Evolutionary conservation across 2,797 vertebrate genomes (phyloP).

Genomic region (Nannoperca obscura): DNA sequence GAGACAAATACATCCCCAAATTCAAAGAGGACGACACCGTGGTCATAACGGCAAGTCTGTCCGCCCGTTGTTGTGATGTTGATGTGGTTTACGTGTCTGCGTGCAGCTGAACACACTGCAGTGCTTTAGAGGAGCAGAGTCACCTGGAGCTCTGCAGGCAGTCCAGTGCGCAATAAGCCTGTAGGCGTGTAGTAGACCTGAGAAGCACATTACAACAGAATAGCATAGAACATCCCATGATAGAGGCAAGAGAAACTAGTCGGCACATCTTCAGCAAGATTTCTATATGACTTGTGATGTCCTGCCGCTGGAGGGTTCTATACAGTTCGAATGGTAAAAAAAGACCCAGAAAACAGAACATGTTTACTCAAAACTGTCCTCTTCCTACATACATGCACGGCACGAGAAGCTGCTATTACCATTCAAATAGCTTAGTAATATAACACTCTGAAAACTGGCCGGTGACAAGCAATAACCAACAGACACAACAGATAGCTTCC

Average conservation of each 20-base stretch:
- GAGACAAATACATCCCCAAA: slow-evolving; percentile 96
- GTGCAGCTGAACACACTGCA: slow-evolving; percentile 27
- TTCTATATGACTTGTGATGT: no score
- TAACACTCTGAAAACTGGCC: neutral
- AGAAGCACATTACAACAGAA: neutral
- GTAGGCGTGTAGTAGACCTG: neutral
- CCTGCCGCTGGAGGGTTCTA: no score
- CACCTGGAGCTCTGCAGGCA: slow-evolving; percentile 46
- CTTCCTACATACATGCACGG: no score
- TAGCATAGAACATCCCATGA: no score
- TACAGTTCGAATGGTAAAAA: no score
- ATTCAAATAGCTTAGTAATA: neutral
- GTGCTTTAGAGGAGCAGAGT: slow-evolving; percentile 20
- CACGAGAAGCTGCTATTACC: no score
- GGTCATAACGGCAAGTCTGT: slow-evolving; percentile 89
- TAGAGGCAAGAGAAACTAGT: neutral
- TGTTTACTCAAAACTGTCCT: no score
- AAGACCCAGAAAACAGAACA: no score
- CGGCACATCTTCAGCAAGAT: no score
- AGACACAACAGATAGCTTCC: neutral
- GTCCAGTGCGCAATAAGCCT: slow-evolving; percentile 37
- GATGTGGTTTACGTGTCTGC: neutral
- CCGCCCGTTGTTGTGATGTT: neutral
- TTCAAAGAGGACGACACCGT: slow-evolving; percentile 95
- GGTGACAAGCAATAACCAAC: neutral